These are phyloP conservation scores for Axis porcinus DNA, from an alignment of 2,113 vertebrate genomes.

Conservation along the genomic window DNA sequence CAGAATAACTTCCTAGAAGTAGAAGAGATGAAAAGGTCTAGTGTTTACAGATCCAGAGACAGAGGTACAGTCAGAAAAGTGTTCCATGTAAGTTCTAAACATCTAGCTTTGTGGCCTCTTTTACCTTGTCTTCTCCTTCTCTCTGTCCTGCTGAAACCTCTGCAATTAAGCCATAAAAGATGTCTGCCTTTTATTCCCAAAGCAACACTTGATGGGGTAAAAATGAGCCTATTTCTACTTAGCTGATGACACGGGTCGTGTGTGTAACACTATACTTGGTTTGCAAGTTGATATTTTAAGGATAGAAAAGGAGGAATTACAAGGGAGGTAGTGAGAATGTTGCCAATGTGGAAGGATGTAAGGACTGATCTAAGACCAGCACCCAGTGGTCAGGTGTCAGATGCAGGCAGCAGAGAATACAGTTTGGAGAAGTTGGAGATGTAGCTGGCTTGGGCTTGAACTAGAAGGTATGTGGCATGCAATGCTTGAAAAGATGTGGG, in stretches of 20 bases:
- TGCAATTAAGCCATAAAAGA: not conserved
- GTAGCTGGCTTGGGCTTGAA: not conserved
- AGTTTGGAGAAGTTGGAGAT: not conserved
- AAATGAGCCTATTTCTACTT: not conserved
- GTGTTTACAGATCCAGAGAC: not conserved
- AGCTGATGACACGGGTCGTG: not conserved
- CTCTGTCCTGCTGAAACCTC: not conserved
- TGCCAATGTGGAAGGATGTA: not conserved
- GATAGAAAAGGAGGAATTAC: accelerated
- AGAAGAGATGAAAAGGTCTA: not conserved
- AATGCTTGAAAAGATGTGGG: not conserved
- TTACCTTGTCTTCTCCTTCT: not conserved
- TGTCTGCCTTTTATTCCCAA: not conserved
- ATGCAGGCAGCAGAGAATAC: not conserved
- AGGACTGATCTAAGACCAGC: not conserved
- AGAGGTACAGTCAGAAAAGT: not conserved
- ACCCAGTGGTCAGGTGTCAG: not conserved
- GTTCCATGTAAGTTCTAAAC: not conserved
- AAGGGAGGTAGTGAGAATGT: not conserved
- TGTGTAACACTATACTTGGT: not conserved
- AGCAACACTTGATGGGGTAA: not conserved
- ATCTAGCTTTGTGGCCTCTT: not conserved
- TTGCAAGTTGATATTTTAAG: not conserved
- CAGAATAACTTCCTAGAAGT: not conserved
- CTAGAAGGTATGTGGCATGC: not conserved